Base-by-base conservation (phyloP, 2,113 vertebrate genomes). In the Morphnarchus princeps region DNA sequence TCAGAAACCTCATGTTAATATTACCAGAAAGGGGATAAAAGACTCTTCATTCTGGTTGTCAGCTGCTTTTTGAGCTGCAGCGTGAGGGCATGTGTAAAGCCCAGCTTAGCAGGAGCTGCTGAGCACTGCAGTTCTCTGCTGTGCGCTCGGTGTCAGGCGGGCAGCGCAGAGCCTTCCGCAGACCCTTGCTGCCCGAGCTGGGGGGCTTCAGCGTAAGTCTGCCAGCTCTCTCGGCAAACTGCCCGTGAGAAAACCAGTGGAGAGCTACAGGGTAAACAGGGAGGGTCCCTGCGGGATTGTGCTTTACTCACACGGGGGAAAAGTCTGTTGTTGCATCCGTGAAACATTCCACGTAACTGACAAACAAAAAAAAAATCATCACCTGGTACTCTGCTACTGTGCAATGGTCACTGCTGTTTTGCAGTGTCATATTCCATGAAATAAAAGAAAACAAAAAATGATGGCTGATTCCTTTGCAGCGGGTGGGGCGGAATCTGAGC, bases 231-330 rank as follows among this genome's bases (percentile, higher is more conserved):
- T 2, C 25, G 2, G 38, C 45, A 36, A 42, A 36, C 66, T 14
- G 4, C 21, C 16, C 1, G 0, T 11, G 69, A 47, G 36, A 49
- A 18, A 17, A 15, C 20, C 45, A 0, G 31, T 4, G 1, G 40
- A 32, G 42, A 72, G 4, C 69, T 6, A 0, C 7, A 1, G 74
- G 42, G 22, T 25, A 2, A 0, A 7, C 0, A 3, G 8, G 7
- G 13, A 22, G 58, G 7, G 49, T 29, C 61, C 42, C 42, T 2
- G 29, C 16, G 1, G 63, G 43, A 0, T 0, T 0, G 8, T 8
- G 22, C 8, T 70, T 32, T 22, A 0, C 31, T 54, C 29, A 0
- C 55, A 0, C 0, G 7, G 7, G 15, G 32, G 43, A 18, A 9
- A 16, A 16, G 49, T 9, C 31, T 34, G 45, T 8, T 22, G 3